Evolutionary conservation across 2,888 invertebrate species (phyloP).

Genomic region (Leptogaster cylindrica): DNA sequence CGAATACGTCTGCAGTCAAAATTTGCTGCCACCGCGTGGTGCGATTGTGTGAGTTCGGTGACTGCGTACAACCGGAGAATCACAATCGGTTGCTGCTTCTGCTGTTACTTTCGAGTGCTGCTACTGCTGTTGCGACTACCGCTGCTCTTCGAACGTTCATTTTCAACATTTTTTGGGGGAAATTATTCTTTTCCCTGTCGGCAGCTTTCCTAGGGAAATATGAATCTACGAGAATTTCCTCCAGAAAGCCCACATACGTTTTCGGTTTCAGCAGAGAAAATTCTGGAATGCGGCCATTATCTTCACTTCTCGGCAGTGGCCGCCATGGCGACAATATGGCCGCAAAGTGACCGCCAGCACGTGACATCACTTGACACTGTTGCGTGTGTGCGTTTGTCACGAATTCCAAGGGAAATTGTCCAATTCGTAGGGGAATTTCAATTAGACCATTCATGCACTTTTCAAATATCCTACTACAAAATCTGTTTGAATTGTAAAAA

Average conservation of each 20-base stretch:
- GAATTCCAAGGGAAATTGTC: constrained; percentile 10
- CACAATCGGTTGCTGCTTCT: not conserved
- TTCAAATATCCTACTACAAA: too few relatives aligned
- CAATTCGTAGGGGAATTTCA: constrained; percentile 17
- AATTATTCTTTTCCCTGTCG: constrained; percentile 5
- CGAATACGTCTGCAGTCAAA: constrained; percentile 13
- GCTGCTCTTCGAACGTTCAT: not conserved
- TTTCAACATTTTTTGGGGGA: constrained; percentile 23
- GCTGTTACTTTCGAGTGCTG: too few relatives aligned
- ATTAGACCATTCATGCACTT: constrained; percentile 2
- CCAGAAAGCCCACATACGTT: constrained; percentile 14
- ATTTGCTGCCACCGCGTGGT: not conserved
- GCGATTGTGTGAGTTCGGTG: not conserved
- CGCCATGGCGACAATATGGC: too few relatives aligned
- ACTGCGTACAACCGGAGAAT: constrained; percentile 29
- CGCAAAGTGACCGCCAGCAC: too few relatives aligned
- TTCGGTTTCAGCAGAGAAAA: too few relatives aligned
- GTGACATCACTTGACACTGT: constrained; percentile 28
- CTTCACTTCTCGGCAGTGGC: constrained; percentile 19
- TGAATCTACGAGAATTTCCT: not conserved
- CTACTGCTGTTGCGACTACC: not conserved
- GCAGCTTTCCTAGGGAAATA: too few relatives aligned
- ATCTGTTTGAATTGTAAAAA: constrained; percentile 9
- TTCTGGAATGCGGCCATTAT: not conserved
- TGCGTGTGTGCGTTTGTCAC: constrained; percentile 14